phyloP scores from a whole-genome alignment of 1,140 invertebrate genomes.

The Anadara kagoshimensis region DNA sequence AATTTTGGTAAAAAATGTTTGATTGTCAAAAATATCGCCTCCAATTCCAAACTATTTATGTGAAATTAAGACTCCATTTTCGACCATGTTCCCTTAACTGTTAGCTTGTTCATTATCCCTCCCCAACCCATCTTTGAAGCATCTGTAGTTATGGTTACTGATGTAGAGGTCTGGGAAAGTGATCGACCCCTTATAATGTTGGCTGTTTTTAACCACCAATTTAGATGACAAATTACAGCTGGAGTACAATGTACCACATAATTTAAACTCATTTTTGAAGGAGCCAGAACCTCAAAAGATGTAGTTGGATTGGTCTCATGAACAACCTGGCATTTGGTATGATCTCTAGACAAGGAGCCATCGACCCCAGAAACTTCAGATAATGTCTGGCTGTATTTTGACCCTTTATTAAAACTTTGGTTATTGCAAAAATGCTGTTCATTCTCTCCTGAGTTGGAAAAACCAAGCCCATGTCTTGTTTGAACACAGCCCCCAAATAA shows the following conservation, averaged over 20 bases:
- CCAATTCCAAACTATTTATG: constrained; percentile 35
- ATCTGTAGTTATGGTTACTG: constrained; percentile 27
- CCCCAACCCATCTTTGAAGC: constrained; percentile 17
- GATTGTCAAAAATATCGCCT: constrained; percentile 12
- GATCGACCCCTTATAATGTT: not conserved
- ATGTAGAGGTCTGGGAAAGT: not conserved
- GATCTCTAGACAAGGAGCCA: constrained; percentile 30
- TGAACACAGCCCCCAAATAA: constrained; percentile 22
- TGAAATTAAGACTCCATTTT: constrained; percentile 2
- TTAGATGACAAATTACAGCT: constrained; percentile 12
- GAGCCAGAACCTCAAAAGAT: constrained; percentile 18
- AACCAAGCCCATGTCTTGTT: constrained; percentile 4
- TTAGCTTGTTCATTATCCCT: constrained; percentile 4
- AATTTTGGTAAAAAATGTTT: constrained; percentile 25
- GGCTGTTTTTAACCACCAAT: constrained; percentile 14
- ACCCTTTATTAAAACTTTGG: not conserved
- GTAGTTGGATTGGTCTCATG: constrained; percentile 30
- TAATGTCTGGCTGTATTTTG: constrained; percentile 5
- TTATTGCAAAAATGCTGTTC: not conserved
- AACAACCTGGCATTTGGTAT: constrained; percentile 13
- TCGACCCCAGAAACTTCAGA: constrained; percentile 25
- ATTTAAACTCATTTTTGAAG: not conserved
- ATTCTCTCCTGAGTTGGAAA: constrained; percentile 27
- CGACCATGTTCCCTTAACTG: constrained; percentile 14
- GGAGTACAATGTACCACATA: constrained; percentile 3